A percentile compares a stretch with the other conserved stretches of the same genome.
Evolutionary conservation across 2,888 invertebrate species (phyloP).

Genomic region (Alloplasta piceator): DNA sequence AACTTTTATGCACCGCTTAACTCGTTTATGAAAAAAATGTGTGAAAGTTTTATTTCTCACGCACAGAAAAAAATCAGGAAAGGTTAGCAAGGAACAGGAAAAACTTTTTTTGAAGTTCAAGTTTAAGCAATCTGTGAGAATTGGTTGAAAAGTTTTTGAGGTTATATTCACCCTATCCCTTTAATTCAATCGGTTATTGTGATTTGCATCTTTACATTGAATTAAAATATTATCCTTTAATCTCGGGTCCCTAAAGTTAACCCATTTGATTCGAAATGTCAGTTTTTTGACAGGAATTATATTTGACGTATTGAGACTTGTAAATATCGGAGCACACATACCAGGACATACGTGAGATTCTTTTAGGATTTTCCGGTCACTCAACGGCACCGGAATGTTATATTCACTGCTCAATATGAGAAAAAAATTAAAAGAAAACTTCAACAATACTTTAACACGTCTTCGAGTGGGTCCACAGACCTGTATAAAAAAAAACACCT

Average conservation of each 20-base stretch:
- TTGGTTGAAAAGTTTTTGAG: no score
- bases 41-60: no score
- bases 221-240: no score
- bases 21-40: no score
- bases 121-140: no score
- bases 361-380: conserved; percentile 2
- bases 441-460: not conserved
- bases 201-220: not conserved
- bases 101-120: no score
- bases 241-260: not conserved
- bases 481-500: not conserved
- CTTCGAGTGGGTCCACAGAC: not conserved
- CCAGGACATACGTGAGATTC: conserved; percentile 29
- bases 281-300: not conserved
- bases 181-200: not conserved
- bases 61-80: no score
- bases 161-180: no score
- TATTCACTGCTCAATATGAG: not conserved
- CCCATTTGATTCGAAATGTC: conserved; percentile 15
- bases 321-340: not conserved
- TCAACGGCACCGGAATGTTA: not conserved
- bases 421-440: not conserved
- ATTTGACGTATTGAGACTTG: not conserved
- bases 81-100: no score
- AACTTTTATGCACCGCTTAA: no score